Percentiles rank a stretch among this genome's conserved stretches.
Evolutionary conservation across 2,797 vertebrate genomes (phyloP).

Genomic region (Pteropus rufus): DNA sequence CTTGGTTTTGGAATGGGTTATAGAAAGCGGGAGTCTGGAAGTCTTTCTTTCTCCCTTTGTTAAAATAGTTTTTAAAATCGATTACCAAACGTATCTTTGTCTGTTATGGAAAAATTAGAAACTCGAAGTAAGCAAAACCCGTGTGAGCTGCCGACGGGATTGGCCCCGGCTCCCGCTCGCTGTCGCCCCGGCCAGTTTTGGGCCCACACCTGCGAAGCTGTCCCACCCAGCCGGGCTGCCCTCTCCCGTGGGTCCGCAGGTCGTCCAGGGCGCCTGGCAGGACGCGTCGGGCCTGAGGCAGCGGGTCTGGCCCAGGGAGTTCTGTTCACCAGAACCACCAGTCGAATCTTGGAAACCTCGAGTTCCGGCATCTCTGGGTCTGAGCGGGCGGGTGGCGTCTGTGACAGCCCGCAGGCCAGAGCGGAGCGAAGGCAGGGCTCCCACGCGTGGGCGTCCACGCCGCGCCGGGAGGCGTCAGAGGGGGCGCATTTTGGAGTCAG

Average conservation of each 20-base stretch:
- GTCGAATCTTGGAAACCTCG: background rate
- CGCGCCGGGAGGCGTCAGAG: background rate
- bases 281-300: background rate
- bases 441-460: background rate
- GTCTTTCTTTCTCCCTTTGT: background rate
- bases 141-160: background rate
- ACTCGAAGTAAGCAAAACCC: background rate
- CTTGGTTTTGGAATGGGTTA: background rate
- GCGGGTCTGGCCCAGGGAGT: background rate
- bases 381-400: background rate
- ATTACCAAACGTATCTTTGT: background rate
- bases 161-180: fast-evolving
- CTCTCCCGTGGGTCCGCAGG: background rate
- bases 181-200: background rate
- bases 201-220: too few relatives aligned
- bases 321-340: background rate
- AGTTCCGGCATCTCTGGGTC: background rate
- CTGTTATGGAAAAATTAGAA: background rate
- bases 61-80: background rate
- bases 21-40: background rate
- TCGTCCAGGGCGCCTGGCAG: background rate
- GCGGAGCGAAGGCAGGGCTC: background rate
- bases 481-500: background rate
- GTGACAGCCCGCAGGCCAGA: background rate
- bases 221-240: fast-evolving